Conservation (phyloP, 2,797 vertebrate genomes). For the Gambusia yucatana region DNA sequence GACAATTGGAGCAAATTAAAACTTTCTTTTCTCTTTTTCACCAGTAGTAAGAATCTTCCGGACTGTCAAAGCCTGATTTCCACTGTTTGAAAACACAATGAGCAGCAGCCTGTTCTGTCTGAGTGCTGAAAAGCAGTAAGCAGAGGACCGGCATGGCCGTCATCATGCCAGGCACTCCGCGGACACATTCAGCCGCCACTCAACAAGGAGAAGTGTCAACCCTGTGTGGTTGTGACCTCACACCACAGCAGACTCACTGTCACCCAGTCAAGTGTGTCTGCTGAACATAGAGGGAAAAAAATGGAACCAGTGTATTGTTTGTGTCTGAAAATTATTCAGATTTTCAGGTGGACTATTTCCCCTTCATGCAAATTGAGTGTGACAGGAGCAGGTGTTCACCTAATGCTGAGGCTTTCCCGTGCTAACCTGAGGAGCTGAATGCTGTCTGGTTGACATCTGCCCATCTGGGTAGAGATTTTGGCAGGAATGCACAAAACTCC, state of each 20-base stretch:
- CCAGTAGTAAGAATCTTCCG: constrained; percentile 18
- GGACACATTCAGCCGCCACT: constrained; percentile 19
- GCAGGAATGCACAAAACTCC: constrained; percentile 29
- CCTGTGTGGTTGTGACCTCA: constrained; percentile 36
- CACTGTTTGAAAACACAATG: constrained; percentile 3
- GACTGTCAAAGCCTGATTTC: neutral
- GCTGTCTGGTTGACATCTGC: constrained; percentile 53
- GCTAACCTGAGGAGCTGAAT: constrained; percentile 8
- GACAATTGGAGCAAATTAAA: neutral
- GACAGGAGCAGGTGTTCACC: neutral
- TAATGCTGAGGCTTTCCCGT: neutral
- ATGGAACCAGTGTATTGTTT: neutral
- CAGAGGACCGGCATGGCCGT: constrained; percentile 14
- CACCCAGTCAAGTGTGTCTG: neutral
- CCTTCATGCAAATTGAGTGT: neutral
- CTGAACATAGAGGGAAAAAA: neutral
- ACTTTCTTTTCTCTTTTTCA: neutral
- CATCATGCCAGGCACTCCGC: constrained; percentile 19
- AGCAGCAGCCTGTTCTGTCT: constrained; percentile 16
- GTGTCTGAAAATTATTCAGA: neutral
- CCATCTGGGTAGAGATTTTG: neutral
- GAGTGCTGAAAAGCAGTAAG: constrained; percentile 47
- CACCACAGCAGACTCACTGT: constrained; percentile 38
- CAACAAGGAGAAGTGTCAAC: constrained; percentile 49
- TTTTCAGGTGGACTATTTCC: neutral